Evolutionary conservation across 92 coral and sea anemone genomes (phyloP), one percentile per base, ranked within the genome.

Genomic region (Hydrozoanthus gracilis): DNA sequence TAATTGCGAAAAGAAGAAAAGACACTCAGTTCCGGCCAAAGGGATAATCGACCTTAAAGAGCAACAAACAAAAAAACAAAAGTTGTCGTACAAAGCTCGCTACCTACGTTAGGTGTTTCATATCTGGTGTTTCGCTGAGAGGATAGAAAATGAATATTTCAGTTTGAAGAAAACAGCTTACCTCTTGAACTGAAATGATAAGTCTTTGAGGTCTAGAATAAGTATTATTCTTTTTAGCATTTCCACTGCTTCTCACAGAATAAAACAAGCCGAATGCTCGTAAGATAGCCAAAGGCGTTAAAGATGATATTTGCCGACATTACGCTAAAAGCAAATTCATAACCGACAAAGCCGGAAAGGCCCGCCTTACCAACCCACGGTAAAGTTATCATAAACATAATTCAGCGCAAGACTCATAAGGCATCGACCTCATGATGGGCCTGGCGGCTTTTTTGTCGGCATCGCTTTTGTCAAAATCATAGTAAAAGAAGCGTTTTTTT

Each of bases 371-470:
- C 60, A 64, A 16, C 45, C 85, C 52, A 16, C 45, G 16, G 16
- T 49, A 27, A 11, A 17, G 20, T 39, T 61, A 45, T 18, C 15
- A 45, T 80, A 65, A 80, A 62, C 85, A 80, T 60, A 64, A 15
- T 62, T 45, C 20, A 65, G 14, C 18, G 56, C 48, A 51, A 45
- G 15, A 5, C 64, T 11, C 44, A 18, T 5, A 15, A 12, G 9
- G 46, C 44, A 65, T 46, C 44, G 5, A 45, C 3, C 69, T 60
- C 6, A 12, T 64, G 60, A 10, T 79, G 56, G 45, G 70, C 71
- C 56, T 78, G 56, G 83, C 83, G 83, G 83, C 20, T n/a, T 78
- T 78, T 78, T 78, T 60, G 70, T 44, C 27, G 70, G 51, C 69
- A 58, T n/a, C 61, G 17, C 14, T 55, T 12, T 39, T 39, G 82